A percentile compares a stretch with the other conserved stretches of the same genome.
Conservation (phyloP, 2,113 vertebrate species). For the Oreotrochilus melanogaster region DNA sequence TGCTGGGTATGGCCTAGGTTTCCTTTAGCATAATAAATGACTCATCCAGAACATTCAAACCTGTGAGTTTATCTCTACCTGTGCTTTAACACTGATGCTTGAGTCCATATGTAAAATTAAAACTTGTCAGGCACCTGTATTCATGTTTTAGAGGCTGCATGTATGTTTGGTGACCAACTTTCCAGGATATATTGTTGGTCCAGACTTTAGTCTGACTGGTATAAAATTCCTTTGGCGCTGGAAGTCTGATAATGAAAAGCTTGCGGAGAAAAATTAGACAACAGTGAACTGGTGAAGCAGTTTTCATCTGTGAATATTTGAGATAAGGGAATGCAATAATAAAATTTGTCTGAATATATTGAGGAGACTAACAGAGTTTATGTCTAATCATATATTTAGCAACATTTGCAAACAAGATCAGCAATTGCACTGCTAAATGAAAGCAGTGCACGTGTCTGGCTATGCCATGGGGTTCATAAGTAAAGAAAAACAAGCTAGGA, state of each 20-base stretch:
- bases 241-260: background rate
- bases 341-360: slow-evolving; percentile 15
- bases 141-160: fast-evolving
- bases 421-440: slow-evolving; percentile 26
- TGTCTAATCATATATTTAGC: slow-evolving; percentile 36
- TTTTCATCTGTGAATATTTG: background rate
- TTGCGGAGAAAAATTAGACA: background rate
- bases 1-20: background rate
- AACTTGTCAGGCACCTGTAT: fast-evolving
- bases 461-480: background rate
- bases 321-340: slow-evolving; percentile 17
- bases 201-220: background rate
- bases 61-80: background rate
- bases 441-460: background rate
- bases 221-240: background rate
- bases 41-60: background rate
- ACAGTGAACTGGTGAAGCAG: background rate
- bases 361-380: background rate
- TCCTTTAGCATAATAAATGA: background rate
- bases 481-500: background rate
- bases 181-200: no score
- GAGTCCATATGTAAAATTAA: background rate
- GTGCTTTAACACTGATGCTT: background rate
- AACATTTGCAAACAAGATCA: slow-evolving; percentile 37
- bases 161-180: background rate